phyloP scores from a whole-genome alignment of 2,888 invertebrate species.

The Sabellastarte sp. region DNA sequence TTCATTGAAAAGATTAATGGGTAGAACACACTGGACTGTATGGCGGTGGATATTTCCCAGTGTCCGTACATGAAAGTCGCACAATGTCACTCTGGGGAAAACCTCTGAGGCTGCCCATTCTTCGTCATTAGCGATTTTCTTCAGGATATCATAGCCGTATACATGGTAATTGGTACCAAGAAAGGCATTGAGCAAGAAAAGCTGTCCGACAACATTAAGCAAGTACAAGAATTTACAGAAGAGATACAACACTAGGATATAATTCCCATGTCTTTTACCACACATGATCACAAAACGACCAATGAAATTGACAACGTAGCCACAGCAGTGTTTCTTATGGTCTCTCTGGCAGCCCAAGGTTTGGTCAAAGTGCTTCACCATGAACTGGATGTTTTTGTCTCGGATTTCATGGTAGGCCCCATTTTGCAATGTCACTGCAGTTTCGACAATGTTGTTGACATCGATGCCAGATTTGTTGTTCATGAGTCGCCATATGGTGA shows the following conservation, averaged over 20 bases:
- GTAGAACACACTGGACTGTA: no score
- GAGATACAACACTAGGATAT: conserved; percentile 60
- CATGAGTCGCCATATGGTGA: conserved; percentile 61
- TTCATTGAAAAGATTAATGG: no score
- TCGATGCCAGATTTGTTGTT: conserved; percentile 56
- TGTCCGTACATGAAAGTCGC: conserved; percentile 28
- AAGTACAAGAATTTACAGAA: conserved; percentile 59
- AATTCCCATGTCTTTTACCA: conserved; percentile 52
- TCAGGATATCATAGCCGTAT: conserved; percentile 29
- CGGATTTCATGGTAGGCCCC: conserved; percentile 44
- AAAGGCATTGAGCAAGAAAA: conserved; percentile 61
- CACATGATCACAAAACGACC: conserved; percentile 53
- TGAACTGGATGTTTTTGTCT: conserved; percentile 55
- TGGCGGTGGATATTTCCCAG: conserved; percentile 23
- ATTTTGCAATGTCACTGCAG: conserved; percentile 21
- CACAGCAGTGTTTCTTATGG: conserved; percentile 51
- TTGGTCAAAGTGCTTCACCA: conserved; percentile 60
- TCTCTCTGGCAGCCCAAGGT: conserved; percentile 58
- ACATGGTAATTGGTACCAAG: conserved; percentile 53
- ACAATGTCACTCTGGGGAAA: conserved; percentile 33
- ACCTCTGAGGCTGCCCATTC: conserved; percentile 22
- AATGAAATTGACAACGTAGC: conserved; percentile 49
- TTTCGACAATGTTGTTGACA: conserved; percentile 30
- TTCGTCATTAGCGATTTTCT: conserved; percentile 15
- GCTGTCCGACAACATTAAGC: conserved; percentile 60